phyloP scores from a whole-genome alignment of 2,113 vertebrate genomes.

The Pseudonaja textilis region DNA sequence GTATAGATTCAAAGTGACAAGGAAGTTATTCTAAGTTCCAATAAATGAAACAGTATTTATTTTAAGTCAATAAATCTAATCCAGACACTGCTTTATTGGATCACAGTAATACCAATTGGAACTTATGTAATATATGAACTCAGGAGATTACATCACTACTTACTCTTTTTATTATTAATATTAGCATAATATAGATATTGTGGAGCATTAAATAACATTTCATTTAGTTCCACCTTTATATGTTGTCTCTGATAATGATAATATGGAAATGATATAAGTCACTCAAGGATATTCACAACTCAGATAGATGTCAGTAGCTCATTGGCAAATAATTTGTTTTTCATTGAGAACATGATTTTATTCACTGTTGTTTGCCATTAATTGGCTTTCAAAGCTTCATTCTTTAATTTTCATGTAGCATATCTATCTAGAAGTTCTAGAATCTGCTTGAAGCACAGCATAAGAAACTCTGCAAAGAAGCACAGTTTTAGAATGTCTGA shows the following conservation, averaged over 20 bases:
- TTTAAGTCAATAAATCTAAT: neutral
- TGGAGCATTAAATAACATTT: neutral
- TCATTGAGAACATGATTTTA: neutral
- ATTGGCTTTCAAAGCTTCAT: neutral
- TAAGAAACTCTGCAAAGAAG: neutral
- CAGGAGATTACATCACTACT: neutral
- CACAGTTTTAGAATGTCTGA: neutral
- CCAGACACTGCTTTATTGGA: neutral
- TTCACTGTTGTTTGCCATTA: neutral
- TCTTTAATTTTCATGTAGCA: neutral
- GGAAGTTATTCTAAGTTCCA: too few relatives aligned
- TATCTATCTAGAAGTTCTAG: neutral
- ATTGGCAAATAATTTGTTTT: neutral
- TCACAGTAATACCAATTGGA: neutral
- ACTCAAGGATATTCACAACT: neutral
- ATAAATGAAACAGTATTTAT: neutral
- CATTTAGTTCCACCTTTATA: neutral
- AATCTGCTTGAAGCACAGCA: neutral
- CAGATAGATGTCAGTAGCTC: neutral
- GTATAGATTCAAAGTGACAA: too few relatives aligned
- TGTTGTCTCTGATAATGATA: neutral
- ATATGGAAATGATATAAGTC: neutral
- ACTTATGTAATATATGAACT: neutral
- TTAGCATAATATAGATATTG: neutral
- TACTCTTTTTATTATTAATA: neutral